These are phyloP conservation scores for Oryzias celebensis DNA, from an alignment of 2,113 vertebrate species.

Conservation along the genomic window DNA sequence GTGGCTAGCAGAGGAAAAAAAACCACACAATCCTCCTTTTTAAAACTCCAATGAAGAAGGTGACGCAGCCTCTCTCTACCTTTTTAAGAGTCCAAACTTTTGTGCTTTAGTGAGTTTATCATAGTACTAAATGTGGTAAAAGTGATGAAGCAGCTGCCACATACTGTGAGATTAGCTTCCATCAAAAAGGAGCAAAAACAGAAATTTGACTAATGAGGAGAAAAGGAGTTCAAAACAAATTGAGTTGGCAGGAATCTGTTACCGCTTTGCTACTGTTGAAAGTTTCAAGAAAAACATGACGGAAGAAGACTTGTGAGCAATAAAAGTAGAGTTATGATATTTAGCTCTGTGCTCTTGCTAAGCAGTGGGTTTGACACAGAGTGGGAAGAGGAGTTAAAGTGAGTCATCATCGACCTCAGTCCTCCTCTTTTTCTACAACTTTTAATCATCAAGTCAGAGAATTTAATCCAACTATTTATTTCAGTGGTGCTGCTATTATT, in stretches of 20 bases:
- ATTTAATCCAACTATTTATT: constrained; percentile 4
- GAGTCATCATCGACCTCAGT: constrained; percentile 35
- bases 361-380: constrained; percentile 31
- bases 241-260: neutral
- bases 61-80: constrained; percentile 6
- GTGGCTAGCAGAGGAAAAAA: constrained; percentile 38
- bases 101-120: constrained; percentile 1
- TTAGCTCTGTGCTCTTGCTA: constrained; percentile 18
- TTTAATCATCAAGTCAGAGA: constrained; percentile 22
- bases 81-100: constrained; percentile 26
- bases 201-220: neutral
- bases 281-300: neutral
- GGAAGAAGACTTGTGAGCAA: neutral
- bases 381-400: constrained; percentile 33
- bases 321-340: constrained; percentile 18
- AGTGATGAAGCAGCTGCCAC: neutral
- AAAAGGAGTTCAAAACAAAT: neutral
- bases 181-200: neutral
- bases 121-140: neutral
- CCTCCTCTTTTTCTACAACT: constrained; percentile 39
- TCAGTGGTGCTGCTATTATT: constrained; percentile 3
- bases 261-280: neutral
- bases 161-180: too few relatives aligned
- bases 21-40: constrained; percentile 38
- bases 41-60: constrained; percentile 40